Base-by-base conservation (phyloP, 2,888 invertebrate species). In the Agonopterix arenella region DNA sequence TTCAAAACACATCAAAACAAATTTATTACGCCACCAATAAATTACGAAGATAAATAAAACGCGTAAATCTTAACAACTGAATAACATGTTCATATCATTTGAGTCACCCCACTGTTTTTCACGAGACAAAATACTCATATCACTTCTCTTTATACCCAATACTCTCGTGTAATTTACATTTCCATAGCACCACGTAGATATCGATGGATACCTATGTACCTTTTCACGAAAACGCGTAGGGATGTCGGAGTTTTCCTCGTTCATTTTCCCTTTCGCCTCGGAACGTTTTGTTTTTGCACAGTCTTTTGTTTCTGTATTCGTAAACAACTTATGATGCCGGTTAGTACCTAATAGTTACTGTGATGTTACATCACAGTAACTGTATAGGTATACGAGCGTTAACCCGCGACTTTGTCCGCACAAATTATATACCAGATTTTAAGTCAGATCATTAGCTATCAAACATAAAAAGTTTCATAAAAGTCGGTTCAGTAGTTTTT, bases 101-200 rank as follows among this genome's bases (percentile, higher is more conserved):
- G 37, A 45, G 10, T 38, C 28, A 40, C 49, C 43, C 46, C 8
- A 38, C 40, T 36, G 44, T 28, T 28, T 28, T 28, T 28, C 28
- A 4, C 43, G 36, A 38, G 44, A 44, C 16, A 43, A 48, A 62
- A 68, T 61, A 64, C 64, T 63, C 59, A 57, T 62, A 59, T 64
- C 60, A 57, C 59, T 56, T 60, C 60, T 59, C 60, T 61, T 58
- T 60, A 61, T 58, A 59, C 58, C 58, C 51, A 50, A 53, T 51
- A 59, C 58, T 55, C 58, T 57, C 60, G 57, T 54, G 57, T 63
- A 62, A 66, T 66, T 64, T 67, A 63, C 62, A 66, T 66, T 59
- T 61, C 54, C 53, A 58, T 55, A 59, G 51, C 8, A 40, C 5
- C 40, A 40, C 5, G 28, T 40, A 40, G 40, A 5, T 49, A 44